Conservation (phyloP, 2,888 invertebrate genomes). For the Xestia sexstrigata region DNA sequence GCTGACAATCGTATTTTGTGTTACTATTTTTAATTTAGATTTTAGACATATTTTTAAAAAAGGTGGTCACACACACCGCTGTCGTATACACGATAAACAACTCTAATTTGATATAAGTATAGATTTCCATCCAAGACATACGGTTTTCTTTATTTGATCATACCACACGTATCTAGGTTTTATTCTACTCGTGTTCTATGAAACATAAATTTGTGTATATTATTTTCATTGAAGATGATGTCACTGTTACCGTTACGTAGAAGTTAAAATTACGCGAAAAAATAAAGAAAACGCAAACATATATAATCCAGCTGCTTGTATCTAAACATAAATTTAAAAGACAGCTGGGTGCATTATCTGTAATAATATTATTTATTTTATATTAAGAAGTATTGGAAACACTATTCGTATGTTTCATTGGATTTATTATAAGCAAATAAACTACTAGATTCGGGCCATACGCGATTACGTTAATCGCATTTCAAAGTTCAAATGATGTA, state of each 20-base stretch:
- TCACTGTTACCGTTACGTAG: neutral
- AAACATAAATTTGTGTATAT: neutral
- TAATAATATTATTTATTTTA: constrained; percentile 9
- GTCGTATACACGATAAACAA: neutral
- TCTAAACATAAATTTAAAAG: neutral
- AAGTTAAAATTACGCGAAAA: neutral
- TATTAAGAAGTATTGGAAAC: neutral
- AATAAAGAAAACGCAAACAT: neutral
- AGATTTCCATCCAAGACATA: neutral
- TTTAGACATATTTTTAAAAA: no score
- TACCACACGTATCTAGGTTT: neutral
- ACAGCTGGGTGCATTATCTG: neutral
- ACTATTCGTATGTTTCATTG: neutral
- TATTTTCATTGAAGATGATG: neutral
- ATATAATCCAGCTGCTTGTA: neutral
- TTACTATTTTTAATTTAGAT: constrained; percentile 9
- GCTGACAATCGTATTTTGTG: neutral
- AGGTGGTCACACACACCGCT: neutral
- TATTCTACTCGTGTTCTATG: neutral
- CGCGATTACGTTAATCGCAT: neutral
- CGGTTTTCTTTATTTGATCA: neutral
- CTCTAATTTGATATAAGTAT: neutral
- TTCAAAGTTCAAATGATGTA: constrained; percentile 3
- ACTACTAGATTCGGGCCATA: neutral
- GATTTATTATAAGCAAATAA: constrained; percentile 13